Evolutionary conservation across 1,140 invertebrate genomes (phyloP), one percentile per base, ranked within the genome.

Genomic region (Dendrolimus punctatus): DNA sequence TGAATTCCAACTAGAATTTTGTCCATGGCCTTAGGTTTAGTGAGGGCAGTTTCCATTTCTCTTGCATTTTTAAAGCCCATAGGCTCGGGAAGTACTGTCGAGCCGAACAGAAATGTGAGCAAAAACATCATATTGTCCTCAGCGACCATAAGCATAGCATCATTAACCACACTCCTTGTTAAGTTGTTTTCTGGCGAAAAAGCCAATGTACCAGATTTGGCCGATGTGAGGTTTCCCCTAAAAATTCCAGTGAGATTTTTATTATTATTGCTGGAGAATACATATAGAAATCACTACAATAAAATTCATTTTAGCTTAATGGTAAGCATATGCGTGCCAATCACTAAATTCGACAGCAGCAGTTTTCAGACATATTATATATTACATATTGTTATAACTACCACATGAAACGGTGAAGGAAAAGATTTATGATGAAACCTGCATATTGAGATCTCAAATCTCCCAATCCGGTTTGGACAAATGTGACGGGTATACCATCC

Each of bases 1-100:
- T 89, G 79, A 36, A 90, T 85, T 47, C 87, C 89, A 66, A 77
- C 86, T 55, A 89, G 76, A 46, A 83, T 87, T 6, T 67, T 61
- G 60, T 78, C 76, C 80, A 87, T 86, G 44, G 65, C 75, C 71
- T 82, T 76, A 23, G 77, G 79, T 63, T 85, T 66, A 23, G 72
- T 85, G 1, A 88, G 71, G 44, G 77, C 75, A 45, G 60, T 55
- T 55, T 87, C 83, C 64, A 88, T 67, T 57, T 72, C 75, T 40
- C 55, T 46, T 39, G 85, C 76, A 69, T 79, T 75, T 37, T 80
- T 70, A 49, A 60, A 88, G 37, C 76, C 81, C 62, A 73, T 75
- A 40, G 83, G 80, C 54, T 76, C 55, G 37, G 83, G 83, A 39
- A 86, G 56, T 68, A 82, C 70, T 57, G 64, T 60, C 51, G 73